Conservation (phyloP, 2,797 vertebrate species). For the Tokudaia tokunoshimensis region DNA sequence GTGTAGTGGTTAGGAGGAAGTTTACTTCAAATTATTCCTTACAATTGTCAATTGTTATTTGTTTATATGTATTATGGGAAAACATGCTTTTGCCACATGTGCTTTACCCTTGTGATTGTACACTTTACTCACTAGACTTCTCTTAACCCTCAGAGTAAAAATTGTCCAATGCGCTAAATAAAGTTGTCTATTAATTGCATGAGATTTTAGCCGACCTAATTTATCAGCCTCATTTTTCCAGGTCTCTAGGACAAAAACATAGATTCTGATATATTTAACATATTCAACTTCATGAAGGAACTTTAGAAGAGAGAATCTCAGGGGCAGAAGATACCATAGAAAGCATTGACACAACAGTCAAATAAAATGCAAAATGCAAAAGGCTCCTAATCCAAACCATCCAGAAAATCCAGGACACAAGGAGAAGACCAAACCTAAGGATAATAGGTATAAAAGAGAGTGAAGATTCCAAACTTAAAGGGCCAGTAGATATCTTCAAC, state of each 20-base stretch:
- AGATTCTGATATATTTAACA: neutral
- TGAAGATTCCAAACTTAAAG: too few species aligned
- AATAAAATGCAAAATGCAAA: too few species aligned
- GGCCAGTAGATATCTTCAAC: too few species aligned
- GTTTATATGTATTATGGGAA: neutral
- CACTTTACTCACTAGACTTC: neutral
- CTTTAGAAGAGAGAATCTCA: neutral
- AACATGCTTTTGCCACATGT: neutral
- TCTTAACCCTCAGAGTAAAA: neutral
- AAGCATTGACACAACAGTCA: too few species aligned
- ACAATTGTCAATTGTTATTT: neutral
- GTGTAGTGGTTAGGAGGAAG: neutral
- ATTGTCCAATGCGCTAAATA: neutral
- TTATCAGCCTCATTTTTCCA: neutral
- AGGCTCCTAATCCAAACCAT: too few species aligned
- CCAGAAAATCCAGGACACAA: too few species aligned
- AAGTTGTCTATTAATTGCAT: neutral
- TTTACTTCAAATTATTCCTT: neutral
- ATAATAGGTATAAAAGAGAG: too few species aligned
- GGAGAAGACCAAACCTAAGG: too few species aligned
- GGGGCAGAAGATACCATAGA: too few species aligned
- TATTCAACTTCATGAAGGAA: neutral
- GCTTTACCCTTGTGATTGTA: neutral
- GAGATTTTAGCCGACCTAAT: neutral
- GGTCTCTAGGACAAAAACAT: neutral